phyloP scores from a whole-genome alignment of 1,140 invertebrate species.

The Hycleus cichorii region DNA sequence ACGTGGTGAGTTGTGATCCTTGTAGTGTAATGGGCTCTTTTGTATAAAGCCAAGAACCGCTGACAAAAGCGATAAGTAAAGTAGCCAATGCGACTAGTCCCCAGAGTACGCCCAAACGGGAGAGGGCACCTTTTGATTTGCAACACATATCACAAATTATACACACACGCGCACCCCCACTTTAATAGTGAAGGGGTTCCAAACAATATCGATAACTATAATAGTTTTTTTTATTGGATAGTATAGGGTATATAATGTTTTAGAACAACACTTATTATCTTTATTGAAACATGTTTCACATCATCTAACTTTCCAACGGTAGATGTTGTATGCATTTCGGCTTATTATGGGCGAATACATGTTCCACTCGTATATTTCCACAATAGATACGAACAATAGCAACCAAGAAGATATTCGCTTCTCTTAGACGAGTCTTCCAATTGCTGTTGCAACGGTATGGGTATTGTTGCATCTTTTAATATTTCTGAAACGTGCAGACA shows the following conservation, averaged over 20 bases:
- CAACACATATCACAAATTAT: conserved; percentile 32
- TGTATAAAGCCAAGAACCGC: conserved; percentile 46
- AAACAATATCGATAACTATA: background rate
- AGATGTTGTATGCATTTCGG: conserved; percentile 8
- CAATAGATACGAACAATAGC: background rate
- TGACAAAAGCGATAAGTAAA: conserved; percentile 44
- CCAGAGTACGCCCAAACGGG: conserved; percentile 42
- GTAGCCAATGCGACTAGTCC: conserved; percentile 41
- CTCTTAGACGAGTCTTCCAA: too few species aligned
- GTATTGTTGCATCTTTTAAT: too few species aligned
- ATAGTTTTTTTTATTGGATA: background rate
- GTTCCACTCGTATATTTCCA: conserved; percentile 6
- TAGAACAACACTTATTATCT: conserved; percentile 4
- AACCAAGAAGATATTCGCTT: too few species aligned
- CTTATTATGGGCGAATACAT: conserved; percentile 1
- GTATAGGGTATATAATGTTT: background rate
- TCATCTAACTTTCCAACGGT: background rate
- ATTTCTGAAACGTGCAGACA: too few species aligned
- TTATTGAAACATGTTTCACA: background rate
- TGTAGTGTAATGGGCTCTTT: conserved; percentile 43
- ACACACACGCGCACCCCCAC: background rate
- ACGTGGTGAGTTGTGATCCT: conserved; percentile 39
- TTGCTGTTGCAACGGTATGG: too few species aligned
- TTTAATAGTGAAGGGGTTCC: background rate
- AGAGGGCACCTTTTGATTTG: conserved; percentile 35